Evolutionary conservation across 2,888 invertebrate genomes (phyloP).

Genomic region (Xestia xanthographa): DNA sequence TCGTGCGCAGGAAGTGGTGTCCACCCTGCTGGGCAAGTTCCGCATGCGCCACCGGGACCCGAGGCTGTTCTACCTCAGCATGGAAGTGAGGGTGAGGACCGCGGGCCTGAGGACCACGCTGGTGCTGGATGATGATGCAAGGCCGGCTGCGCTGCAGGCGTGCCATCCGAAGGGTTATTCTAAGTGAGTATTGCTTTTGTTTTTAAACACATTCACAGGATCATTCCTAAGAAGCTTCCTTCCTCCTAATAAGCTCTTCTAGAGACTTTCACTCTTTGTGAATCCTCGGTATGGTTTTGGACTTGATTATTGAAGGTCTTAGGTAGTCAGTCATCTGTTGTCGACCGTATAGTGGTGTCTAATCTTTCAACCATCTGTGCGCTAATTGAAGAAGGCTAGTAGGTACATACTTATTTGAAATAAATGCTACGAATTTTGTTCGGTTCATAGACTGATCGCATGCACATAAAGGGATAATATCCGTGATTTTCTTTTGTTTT

Average conservation of each 20-base stretch:
- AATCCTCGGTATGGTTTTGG: too few species aligned
- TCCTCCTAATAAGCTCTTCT: background rate
- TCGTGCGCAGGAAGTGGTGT: constrained; percentile 96
- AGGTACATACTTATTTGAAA: too few species aligned
- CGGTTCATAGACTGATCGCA: background rate
- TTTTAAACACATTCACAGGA: too few species aligned
- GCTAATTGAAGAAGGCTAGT: background rate
- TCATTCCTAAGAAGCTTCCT: too few species aligned
- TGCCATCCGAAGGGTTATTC: constrained; percentile 98
- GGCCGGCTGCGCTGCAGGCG: constrained; percentile 97
- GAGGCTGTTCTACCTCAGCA: constrained; percentile 97
- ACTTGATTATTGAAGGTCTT: background rate
- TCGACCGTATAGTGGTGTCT: background rate
- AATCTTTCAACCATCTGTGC: background rate
- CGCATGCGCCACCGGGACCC: constrained; percentile 98
- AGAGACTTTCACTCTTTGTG: background rate
- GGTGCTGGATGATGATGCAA: constrained; percentile 96
- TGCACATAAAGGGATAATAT: too few species aligned
- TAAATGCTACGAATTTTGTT: background rate
- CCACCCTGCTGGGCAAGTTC: constrained; percentile 96
- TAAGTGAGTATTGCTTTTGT: constrained; percentile 90
- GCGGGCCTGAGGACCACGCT: constrained; percentile 95
- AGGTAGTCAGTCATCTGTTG: background rate
- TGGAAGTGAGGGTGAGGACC: constrained; percentile 97
- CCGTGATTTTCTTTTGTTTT: too few species aligned